phyloP scores from a whole-genome alignment of 2,888 invertebrate species.

The Drosophila emarginata region DNA sequence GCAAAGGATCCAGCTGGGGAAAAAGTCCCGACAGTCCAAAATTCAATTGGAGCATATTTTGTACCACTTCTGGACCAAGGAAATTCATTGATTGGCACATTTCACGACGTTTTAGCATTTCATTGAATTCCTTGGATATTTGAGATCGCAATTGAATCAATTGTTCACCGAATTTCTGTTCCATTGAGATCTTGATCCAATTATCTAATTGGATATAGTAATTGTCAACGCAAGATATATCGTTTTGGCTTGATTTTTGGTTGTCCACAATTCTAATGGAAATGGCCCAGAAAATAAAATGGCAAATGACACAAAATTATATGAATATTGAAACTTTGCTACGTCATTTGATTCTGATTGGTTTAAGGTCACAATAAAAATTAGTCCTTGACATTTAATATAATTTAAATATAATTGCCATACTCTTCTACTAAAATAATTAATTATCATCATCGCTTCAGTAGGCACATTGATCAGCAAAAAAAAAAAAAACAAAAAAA shows the following conservation, averaged over 20 bases:
- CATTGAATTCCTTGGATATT: not conserved
- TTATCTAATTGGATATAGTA: not conserved
- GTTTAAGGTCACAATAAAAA: too few relatives aligned
- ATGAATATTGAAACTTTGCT: not conserved
- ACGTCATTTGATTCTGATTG: too few relatives aligned
- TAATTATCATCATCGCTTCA: not conserved
- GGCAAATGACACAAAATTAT: not conserved
- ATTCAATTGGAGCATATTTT: not conserved
- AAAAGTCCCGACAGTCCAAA: too few relatives aligned
- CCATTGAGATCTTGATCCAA: not conserved
- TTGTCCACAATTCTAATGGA: not conserved
- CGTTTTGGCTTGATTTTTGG: too few relatives aligned
- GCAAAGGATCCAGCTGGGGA: not conserved
- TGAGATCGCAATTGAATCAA: not conserved
- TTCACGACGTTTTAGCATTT: not conserved
- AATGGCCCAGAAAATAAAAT: not conserved
- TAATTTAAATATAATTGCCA: too few relatives aligned
- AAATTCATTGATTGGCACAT: not conserved
- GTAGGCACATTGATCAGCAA: slow-evolving; percentile 1
- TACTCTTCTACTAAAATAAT: not conserved
- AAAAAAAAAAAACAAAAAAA: slow-evolving; percentile 16
- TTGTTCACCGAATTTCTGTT: not conserved
- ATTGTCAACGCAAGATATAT: too few relatives aligned
- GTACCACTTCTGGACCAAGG: not conserved
- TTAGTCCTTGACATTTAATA: too few relatives aligned